Evolutionary conservation across 2,113 vertebrate genomes (phyloP).

Genomic region (Syngnathus typhle): DNA sequence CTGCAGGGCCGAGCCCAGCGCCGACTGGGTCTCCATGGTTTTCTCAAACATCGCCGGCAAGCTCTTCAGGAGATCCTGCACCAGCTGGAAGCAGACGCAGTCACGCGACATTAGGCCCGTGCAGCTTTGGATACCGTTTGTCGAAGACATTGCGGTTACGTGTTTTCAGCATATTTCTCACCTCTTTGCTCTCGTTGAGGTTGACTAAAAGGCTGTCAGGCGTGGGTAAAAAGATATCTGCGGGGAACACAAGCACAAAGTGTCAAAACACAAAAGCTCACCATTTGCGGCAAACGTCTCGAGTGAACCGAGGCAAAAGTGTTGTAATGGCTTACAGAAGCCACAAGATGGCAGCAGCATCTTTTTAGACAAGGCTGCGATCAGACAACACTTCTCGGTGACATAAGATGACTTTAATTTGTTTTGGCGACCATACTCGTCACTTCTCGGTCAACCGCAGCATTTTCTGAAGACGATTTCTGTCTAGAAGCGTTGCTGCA

Average conservation of each 20-base stretch:
- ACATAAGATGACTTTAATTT: background rate
- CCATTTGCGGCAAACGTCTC: too few relatives aligned
- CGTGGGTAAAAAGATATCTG: constrained; percentile 97
- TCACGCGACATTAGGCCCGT: too few relatives aligned
- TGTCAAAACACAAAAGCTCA: too few relatives aligned
- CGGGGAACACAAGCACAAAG: constrained; percentile 42
- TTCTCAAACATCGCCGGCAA: constrained; percentile 89
- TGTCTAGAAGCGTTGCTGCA: too few relatives aligned
- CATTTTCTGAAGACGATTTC: too few relatives aligned
- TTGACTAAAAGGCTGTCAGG: constrained; percentile 96
- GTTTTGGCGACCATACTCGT: background rate
- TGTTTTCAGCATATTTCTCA: constrained; percentile 59
- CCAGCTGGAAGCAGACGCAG: constrained; percentile 70
- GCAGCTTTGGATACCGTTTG: too few relatives aligned
- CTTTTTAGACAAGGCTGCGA: too few relatives aligned
- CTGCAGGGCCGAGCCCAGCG: constrained; percentile 88
- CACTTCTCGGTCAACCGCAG: too few relatives aligned
- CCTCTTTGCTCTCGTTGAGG: constrained; percentile 97
- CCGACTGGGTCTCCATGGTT: constrained; percentile 93
- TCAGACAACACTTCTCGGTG: too few relatives aligned
- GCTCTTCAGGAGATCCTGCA: constrained; percentile 87
- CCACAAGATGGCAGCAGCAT: background rate
- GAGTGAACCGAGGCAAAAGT: background rate
- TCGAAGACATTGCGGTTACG: background rate
- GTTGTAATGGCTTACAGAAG: background rate